These are phyloP conservation scores for Dendrolimus houi DNA, from an alignment of 2,888 invertebrate species.

Conservation along the genomic window DNA sequence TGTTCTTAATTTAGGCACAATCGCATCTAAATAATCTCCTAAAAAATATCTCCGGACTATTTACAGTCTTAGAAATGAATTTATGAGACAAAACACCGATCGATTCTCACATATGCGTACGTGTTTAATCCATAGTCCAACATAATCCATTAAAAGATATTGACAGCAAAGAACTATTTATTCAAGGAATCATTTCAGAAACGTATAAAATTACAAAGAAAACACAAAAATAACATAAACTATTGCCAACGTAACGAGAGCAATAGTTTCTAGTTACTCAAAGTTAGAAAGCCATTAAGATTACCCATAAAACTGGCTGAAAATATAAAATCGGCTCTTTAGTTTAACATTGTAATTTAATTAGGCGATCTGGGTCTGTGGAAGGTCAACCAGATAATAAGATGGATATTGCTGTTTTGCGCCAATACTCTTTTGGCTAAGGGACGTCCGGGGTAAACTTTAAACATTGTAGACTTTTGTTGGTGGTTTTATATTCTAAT, in stretches of 20 bases:
- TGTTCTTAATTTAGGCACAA: too few relatives aligned
- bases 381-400: background rate
- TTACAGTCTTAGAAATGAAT: too few relatives aligned
- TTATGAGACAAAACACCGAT: too few relatives aligned
- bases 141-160: too few relatives aligned
- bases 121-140: too few relatives aligned
- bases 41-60: too few relatives aligned
- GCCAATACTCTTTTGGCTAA: too few relatives aligned
- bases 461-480: too few relatives aligned
- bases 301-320: conserved; percentile 3
- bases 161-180: background rate
- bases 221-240: background rate
- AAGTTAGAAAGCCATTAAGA: conserved; percentile 5
- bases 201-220: background rate
- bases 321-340: conserved; percentile 6
- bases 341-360: background rate
- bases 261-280: conserved; percentile 7
- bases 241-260: background rate
- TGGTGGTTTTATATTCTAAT: too few relatives aligned
- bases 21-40: too few relatives aligned
- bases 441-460: too few relatives aligned
- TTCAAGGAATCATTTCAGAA: background rate
- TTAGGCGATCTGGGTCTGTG: background rate
- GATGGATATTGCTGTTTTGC: background rate
- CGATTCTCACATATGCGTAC: too few relatives aligned